phyloP scores from a whole-genome alignment of 2,113 vertebrate species.

The Atlantisia rogersi region DNA sequence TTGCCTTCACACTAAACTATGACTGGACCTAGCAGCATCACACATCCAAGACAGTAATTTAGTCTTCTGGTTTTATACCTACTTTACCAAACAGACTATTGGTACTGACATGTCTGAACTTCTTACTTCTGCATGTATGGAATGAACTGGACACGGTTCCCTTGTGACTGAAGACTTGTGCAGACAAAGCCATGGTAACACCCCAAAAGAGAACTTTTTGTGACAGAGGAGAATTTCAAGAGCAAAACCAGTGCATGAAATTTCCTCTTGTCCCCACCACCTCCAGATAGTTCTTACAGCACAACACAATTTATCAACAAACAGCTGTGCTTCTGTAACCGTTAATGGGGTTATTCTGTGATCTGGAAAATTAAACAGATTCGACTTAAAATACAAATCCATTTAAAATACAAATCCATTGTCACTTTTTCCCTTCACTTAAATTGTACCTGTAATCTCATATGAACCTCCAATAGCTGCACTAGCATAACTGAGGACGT shows the following conservation, averaged over 20 bases:
- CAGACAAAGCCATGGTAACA: background rate
- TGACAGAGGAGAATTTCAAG: background rate
- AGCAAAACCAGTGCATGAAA: background rate
- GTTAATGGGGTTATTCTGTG: background rate
- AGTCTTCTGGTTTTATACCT: background rate
- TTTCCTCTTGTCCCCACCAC: background rate
- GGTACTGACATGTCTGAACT: rapidly evolving
- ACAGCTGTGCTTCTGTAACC: background rate
- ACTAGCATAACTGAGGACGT: background rate
- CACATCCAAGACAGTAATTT: background rate
- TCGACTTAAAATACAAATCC: background rate
- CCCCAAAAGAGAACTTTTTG: background rate
- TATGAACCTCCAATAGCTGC: background rate
- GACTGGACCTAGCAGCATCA: background rate
- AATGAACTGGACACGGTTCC: background rate
- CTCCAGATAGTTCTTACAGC: background rate
- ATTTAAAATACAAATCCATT: background rate
- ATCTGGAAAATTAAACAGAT: background rate
- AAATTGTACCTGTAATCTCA: background rate
- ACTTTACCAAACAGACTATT: background rate
- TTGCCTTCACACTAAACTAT: background rate
- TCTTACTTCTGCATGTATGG: background rate
- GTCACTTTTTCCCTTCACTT: background rate
- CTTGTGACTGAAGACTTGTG: background rate
- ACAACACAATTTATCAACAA: background rate